Evolutionary conservation across 2,113 vertebrate genomes (phyloP), one percentile per base, ranked within the genome.

Genomic region (Siphamia tubifer): DNA sequence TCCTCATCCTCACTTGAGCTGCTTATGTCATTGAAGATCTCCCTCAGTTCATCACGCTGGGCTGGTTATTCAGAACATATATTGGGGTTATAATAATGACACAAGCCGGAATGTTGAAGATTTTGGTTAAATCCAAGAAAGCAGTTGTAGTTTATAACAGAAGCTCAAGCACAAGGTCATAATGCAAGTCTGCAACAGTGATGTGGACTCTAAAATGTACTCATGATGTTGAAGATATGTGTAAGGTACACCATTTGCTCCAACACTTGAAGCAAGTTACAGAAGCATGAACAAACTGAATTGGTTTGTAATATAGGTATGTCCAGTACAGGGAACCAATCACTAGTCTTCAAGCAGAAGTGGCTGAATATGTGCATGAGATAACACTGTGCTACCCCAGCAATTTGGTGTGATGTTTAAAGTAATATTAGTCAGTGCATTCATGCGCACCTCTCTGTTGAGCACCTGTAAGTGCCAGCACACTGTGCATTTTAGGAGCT

Each of bases 1-100:
- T 99, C 97, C 72, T 94, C 93, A 8, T 99, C 98, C 69, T 98
- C 96, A 0, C 91, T 95, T 82, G 91, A 95, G 90, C 93, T 96
- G 84, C 94, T 96, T 80, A 96, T 95, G 84, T 96, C 94, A 31
- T 92, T 94, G 83, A 94, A 94, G 81, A 95, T 93, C 85, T 96
- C 92, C 28, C 89, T 91, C 65, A 96, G 81, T 20, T 94, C 94
- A 8, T 95, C 93, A 0, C 83, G 92, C 57, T 92, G 95, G 31
- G 82, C 91, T 94, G 83, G 4, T 4, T 64, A 60, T 20, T 44
- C 24, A 7, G 55, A 76, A 60, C 20, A 34, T 20, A 45, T 19
- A 61, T 30, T 25, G 30, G 21, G 10, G 27, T 65, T 31, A 66
- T 20, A 56, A 73, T 24, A 15, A 15, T 11, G 17, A 68, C 17